Evolutionary conservation across 2,888 invertebrate genomes (phyloP).

Genomic region (Aelia acuminata): DNA sequence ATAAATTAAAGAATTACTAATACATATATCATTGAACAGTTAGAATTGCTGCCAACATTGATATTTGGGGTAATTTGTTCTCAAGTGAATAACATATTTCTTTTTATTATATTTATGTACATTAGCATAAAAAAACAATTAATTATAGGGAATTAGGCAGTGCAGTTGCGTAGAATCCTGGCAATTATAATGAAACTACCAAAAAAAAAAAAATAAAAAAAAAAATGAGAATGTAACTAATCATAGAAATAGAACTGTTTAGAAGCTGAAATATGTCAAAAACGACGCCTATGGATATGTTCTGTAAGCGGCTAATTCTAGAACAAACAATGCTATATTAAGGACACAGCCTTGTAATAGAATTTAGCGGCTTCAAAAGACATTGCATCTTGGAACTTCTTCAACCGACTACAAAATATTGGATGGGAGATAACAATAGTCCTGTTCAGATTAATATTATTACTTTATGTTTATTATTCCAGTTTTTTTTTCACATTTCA

Average conservation of each 20-base stretch:
- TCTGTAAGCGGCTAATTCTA: background rate
- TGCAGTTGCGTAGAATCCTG: too few relatives aligned
- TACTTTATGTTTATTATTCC: too few relatives aligned
- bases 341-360: slow-evolving; percentile 1
- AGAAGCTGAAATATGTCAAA: background rate
- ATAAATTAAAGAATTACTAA: too few relatives aligned
- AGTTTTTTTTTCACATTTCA: too few relatives aligned
- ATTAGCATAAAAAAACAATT: too few relatives aligned
- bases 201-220: background rate
- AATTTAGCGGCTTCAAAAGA: background rate
- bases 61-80: too few relatives aligned
- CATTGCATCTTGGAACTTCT: slow-evolving; percentile 1
- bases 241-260: slow-evolving; percentile 1
- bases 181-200: too few relatives aligned
- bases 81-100: too few relatives aligned
- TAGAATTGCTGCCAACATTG: too few relatives aligned
- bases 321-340: slow-evolving; percentile 23
- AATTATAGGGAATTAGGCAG: too few relatives aligned
- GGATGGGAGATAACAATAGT: background rate
- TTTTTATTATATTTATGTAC: too few relatives aligned
- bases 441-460: background rate
- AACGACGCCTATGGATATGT: background rate
- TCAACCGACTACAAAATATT: background rate
- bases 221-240: background rate
- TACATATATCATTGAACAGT: too few relatives aligned